Evolutionary conservation across 2,113 vertebrate genomes (phyloP).

Genomic region (Smithornis capensis): DNA sequence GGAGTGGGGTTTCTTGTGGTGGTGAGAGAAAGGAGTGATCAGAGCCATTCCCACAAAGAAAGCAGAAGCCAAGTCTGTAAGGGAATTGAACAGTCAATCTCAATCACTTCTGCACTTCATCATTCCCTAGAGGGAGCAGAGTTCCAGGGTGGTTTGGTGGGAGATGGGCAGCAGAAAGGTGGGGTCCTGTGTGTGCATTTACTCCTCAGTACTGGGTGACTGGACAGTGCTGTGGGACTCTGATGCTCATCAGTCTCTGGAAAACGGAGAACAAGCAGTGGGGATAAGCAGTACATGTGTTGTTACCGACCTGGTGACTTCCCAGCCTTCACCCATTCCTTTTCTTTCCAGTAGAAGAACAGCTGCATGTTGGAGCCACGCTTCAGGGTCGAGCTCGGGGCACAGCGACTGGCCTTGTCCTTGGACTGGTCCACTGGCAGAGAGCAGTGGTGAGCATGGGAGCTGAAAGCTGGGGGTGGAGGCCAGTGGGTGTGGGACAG

Average conservation of each 20-base stretch:
- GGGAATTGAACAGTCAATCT: background rate
- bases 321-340: background rate
- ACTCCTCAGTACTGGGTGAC: fast-evolving
- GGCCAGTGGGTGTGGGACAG: background rate
- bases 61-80: background rate
- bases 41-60: background rate
- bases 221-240: background rate
- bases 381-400: conserved; percentile 72
- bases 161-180: background rate
- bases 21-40: background rate
- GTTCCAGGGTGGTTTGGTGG: background rate
- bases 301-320: background rate
- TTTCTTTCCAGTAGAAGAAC: conserved; percentile 80
- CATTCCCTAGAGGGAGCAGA: background rate
- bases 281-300: fast-evolving
- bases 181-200: background rate
- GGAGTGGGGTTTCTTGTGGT: background rate
- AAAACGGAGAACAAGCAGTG: background rate
- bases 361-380: conserved; percentile 71
- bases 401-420: conserved; percentile 84
- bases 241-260: background rate
- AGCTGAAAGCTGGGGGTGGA: background rate
- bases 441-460: conserved; percentile 76
- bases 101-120: background rate
- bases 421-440: conserved; percentile 93